A percentile compares a stretch with the other conserved stretches of the same genome.
Evolutionary conservation across 1,140 invertebrate genomes (phyloP).

Genomic region (Hyles vespertilio): DNA sequence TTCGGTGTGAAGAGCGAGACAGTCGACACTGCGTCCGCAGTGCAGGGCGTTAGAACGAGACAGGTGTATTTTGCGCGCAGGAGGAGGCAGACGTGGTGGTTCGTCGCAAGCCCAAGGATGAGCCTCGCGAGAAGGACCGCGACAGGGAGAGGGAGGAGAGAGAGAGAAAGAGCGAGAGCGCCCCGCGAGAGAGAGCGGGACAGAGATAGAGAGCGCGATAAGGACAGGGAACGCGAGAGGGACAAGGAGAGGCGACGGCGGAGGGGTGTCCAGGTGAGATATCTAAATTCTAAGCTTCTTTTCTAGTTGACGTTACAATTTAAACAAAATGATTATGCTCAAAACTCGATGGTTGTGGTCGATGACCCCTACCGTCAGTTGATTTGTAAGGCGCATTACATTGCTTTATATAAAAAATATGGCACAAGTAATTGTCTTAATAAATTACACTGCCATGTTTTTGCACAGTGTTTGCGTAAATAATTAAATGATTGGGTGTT

Average conservation of each 20-base stretch:
- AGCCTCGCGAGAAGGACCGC: constrained; percentile 25
- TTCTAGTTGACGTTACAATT: not conserved
- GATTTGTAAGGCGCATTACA: too few relatives aligned
- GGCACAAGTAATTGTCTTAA: too few relatives aligned
- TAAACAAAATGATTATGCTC: too few relatives aligned
- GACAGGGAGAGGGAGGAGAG: constrained; percentile 23
- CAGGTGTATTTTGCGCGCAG: constrained; percentile 35
- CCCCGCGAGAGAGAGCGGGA: constrained; percentile 43
- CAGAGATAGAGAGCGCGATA: constrained; percentile 7
- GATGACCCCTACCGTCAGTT: too few relatives aligned
- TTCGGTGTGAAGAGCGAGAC: not conserved
- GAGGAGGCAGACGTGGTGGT: constrained; percentile 64
- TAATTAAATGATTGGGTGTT: too few relatives aligned
- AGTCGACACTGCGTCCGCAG: not conserved
- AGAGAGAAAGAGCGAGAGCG: constrained; percentile 46
- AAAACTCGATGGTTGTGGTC: too few relatives aligned
- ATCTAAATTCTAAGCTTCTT: not conserved
- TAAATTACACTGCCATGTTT: too few relatives aligned
- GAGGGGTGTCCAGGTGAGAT: constrained; percentile 29
- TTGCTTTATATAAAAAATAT: too few relatives aligned
- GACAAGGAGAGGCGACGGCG: constrained; percentile 25
- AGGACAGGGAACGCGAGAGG: constrained; percentile 43
- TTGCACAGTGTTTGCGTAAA: too few relatives aligned
- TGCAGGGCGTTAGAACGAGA: constrained; percentile 1
- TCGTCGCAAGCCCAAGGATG: constrained; percentile 47